Base-by-base conservation (phyloP, 2,113 vertebrate genomes). In the Poecilia latipinna region DNA sequence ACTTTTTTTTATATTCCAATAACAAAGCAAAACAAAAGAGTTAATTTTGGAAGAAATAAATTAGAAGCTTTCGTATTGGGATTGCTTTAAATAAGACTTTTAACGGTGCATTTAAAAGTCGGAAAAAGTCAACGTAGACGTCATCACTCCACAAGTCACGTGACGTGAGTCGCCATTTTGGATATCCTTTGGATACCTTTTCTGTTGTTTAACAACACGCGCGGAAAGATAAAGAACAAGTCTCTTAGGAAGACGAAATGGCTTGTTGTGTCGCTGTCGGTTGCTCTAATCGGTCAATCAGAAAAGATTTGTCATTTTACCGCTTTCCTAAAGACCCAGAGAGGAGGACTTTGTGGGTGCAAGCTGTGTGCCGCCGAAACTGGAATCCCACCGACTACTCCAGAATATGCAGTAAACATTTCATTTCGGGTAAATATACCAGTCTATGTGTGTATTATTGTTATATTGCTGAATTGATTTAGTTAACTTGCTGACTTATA, bases 391-490 rank as follows among this genome's bases (percentile, higher is more conserved):
- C 61, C 13, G 61, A 63, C 12, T 63, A 63, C 61, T 63, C 61
- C 61, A 63, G 61, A 63, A 32, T 63, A 19, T 63, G 61, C 26
- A 63, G 61, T 32, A 29, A 32, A 63, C 61, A 63, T 63, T 63
- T 63, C 61, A 63, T 63, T 3, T 63, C 61, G 6, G 61, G 61
- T 63, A 63, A 17, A 19, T 63, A 63, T 29, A 8, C 12, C 1
- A 15, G 6, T 19, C 5, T 19, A 3, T 19, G 61, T 32, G 44
- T 48, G 13, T 42, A 15, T 48, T 48, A 7, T 63, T 32, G 32
- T 28, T 32, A 3, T 19, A 17, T 19, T 13, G 11, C 61, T 29
- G 17, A 15, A 19, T 63, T 17, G 3, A 63, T 15, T 11, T 29
- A 62, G 12, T 32, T 63, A 19, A 63, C 26, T 13, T 29, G 60